Percentiles rank a stretch among this genome's conserved stretches.
Evolutionary conservation across 2,113 vertebrate genomes (phyloP).

Genomic region (Taxidea taxus): DNA sequence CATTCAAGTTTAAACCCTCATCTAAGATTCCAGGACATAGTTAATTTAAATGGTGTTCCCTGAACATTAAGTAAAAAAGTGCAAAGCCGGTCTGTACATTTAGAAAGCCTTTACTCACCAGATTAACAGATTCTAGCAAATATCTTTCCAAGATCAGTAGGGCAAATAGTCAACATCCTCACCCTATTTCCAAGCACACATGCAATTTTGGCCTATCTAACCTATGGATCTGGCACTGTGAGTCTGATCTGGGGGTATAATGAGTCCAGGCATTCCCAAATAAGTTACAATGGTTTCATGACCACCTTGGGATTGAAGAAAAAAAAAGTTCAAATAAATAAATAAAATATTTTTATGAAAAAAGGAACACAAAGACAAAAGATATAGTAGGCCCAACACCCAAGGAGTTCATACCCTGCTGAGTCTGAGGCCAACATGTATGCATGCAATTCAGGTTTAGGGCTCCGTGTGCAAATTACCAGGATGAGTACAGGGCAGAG

Average conservation of each 20-base stretch:
- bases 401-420: neutral
- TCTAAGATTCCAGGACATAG: neutral
- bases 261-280: neutral
- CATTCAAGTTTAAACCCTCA: neutral
- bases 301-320: neutral
- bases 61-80: constrained; percentile 22
- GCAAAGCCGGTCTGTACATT: neutral
- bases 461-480: neutral
- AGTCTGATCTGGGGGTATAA: neutral
- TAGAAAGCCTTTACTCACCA: neutral
- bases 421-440: neutral
- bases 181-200: neutral
- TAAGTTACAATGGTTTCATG: neutral
- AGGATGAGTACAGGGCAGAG: neutral
- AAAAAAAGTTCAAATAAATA: too few relatives aligned
- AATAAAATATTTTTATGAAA: neutral
- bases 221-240: neutral
- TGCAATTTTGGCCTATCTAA: neutral
- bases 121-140: constrained; percentile 28
- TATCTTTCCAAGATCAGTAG: neutral
- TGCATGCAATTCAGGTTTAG: neutral
- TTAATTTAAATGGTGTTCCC: constrained; percentile 13
- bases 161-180: neutral
- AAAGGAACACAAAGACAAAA: neutral
- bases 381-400: neutral